Conservation (phyloP, 2,888 invertebrate species). For the Dendrolimus pini region DNA sequence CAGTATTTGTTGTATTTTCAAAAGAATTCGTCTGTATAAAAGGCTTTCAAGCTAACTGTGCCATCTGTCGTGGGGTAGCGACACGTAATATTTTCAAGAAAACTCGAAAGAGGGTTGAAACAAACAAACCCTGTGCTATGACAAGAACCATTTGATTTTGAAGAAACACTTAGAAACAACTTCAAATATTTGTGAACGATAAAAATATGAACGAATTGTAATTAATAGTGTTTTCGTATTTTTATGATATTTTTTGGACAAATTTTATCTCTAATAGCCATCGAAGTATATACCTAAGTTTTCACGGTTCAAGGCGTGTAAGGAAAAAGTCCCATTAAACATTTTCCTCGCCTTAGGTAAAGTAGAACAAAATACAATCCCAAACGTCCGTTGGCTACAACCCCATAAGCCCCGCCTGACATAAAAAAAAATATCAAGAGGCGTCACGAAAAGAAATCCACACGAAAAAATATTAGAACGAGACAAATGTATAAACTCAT, state of each 20-base stretch:
- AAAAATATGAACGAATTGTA: background rate
- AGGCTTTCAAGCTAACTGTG: constrained; percentile 28
- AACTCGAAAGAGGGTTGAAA: constrained; percentile 13
- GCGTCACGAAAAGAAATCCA: constrained; percentile 65
- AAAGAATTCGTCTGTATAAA: background rate
- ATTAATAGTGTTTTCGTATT: no score
- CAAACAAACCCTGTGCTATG: constrained; percentile 14
- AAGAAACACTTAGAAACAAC: background rate
- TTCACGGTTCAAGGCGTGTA: background rate
- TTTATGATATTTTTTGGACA: no score
- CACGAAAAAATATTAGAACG: constrained; percentile 48
- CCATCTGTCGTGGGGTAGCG: constrained; percentile 69
- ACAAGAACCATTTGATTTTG: constrained; percentile 20
- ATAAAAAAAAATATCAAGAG: constrained; percentile 61
- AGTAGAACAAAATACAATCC: constrained; percentile 45
- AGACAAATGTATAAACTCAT: constrained; percentile 30
- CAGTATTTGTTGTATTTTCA: no score
- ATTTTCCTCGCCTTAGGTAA: constrained; percentile 46
- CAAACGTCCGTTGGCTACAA: constrained; percentile 53
- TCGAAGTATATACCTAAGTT: no score
- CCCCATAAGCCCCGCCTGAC: constrained; percentile 72
- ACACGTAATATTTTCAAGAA: constrained; percentile 14
- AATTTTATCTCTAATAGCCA: no score
- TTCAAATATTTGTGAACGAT: background rate
- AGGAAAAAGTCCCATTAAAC: constrained; percentile 16